These are phyloP conservation scores for Andrena fulva DNA, from an alignment of 2,888 invertebrate genomes.

Conservation along the genomic window DNA sequence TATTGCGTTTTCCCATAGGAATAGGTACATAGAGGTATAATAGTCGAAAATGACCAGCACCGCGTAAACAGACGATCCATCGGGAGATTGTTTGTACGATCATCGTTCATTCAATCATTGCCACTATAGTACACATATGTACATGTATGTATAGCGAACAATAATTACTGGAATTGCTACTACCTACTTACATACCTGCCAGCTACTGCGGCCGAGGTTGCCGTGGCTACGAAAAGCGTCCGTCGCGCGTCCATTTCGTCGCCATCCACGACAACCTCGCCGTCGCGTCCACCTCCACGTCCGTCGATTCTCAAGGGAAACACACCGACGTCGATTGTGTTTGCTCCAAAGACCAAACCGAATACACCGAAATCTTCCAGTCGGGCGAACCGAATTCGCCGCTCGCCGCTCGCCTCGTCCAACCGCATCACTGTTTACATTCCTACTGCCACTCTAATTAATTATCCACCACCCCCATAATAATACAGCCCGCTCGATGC, in stretches of 20 bases:
- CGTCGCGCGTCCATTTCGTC: constrained; percentile 33
- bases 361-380: constrained; percentile 60
- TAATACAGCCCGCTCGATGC: constrained; percentile 52
- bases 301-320: constrained; percentile 73
- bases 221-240: constrained; percentile 1
- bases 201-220: background rate
- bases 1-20: background rate
- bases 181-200: background rate
- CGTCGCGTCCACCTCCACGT: constrained; percentile 20
- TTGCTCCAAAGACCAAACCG: constrained; percentile 75
- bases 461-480: constrained; percentile 79
- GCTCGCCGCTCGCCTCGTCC: constrained; percentile 45
- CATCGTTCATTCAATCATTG: background rate
- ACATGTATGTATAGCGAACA: background rate
- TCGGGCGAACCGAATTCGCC: constrained; percentile 49
- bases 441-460: constrained; percentile 80
- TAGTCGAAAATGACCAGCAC: constrained; percentile 71
- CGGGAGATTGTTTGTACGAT: constrained; percentile 40
- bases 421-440: constrained; percentile 76
- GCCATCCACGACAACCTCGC: constrained; percentile 21
- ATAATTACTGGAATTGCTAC: background rate
- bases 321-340: constrained; percentile 76
- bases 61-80: constrained; percentile 68
- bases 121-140: background rate
- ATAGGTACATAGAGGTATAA: background rate